phyloP scores from a whole-genome alignment of 2,888 invertebrate genomes.

The Acanthococcus lagerstroemiae region DNA sequence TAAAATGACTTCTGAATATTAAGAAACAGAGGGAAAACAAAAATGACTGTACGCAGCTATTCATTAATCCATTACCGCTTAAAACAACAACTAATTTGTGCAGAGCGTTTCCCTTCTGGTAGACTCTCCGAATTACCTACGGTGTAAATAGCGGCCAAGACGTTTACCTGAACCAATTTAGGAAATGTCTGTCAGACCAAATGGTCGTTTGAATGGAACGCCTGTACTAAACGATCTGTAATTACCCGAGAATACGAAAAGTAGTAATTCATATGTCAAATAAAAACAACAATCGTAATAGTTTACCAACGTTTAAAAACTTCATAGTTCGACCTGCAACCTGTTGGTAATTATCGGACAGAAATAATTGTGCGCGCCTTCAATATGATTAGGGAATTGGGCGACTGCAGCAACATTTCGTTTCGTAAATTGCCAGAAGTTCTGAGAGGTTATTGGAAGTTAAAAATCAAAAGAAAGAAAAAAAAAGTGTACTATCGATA shows the following conservation, averaged over 20 bases:
- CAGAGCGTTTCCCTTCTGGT: slow-evolving; percentile 12
- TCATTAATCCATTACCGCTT: background rate
- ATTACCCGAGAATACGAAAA: slow-evolving; percentile 12
- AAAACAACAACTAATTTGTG: background rate
- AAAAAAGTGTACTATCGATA: no score
- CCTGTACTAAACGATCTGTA: slow-evolving; percentile 13
- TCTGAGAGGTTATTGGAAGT: no score
- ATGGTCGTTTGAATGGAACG: slow-evolving; percentile 2
- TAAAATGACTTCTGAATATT: background rate
- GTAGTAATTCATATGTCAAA: slow-evolving; percentile 18
- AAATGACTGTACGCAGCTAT: no score
- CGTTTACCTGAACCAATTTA: slow-evolving; percentile 10
- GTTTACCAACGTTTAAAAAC: slow-evolving; percentile 7
- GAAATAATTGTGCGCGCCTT: no score
- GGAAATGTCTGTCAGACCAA: slow-evolving; percentile 21
- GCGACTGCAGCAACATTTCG: no score
- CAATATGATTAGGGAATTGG: no score
- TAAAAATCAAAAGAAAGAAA: no score
- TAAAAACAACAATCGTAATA: slow-evolving; percentile 20
- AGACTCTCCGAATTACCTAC: background rate
- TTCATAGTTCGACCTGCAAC: slow-evolving; percentile 15
- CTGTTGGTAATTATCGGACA: no score
- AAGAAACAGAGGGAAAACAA: no score
- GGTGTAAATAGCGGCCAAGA: background rate
- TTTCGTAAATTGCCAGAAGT: no score